Evolutionary conservation across 2,888 invertebrate species (phyloP).

Genomic region (Ceriagrion tenellum): DNA sequence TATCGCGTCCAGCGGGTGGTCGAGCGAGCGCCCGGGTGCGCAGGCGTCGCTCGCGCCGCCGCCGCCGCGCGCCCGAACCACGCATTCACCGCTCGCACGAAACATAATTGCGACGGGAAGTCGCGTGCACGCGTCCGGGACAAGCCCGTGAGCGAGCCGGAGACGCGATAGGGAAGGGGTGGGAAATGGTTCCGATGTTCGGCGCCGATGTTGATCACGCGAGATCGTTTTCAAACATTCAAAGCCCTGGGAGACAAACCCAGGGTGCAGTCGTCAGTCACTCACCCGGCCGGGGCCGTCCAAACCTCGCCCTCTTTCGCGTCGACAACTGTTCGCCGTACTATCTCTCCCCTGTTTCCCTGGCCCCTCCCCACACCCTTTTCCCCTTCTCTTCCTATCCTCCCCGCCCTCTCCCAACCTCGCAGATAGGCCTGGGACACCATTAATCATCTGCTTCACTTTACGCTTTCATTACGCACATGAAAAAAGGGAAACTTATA

Average conservation of each 20-base stretch:
- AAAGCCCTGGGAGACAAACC: conserved; percentile 12
- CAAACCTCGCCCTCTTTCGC: neutral
- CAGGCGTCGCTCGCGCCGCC: neutral
- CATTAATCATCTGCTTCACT: conserved; percentile 63
- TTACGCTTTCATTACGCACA: conserved; percentile 60
- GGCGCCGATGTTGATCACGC: conserved; percentile 22
- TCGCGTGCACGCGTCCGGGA: conserved; percentile 29
- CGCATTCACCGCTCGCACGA: neutral
- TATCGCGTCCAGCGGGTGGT: neutral
- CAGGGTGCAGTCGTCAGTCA: neutral
- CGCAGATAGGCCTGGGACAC: conserved; percentile 50
- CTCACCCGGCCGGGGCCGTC: neutral
- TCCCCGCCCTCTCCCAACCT: neutral
- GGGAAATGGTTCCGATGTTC: neutral
- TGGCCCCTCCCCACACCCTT: no score
- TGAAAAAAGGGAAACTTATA: conserved; percentile 53
- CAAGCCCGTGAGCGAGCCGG: neutral
- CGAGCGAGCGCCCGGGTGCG: neutral
- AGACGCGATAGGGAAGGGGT: neutral
- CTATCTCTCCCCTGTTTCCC: neutral
- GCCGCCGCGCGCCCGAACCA: neutral
- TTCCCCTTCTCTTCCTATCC: neutral
- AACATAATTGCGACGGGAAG: conserved; percentile 4
- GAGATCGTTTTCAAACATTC: conserved; percentile 21
- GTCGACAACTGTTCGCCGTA: neutral